phyloP scores from a whole-genome alignment of 2,113 vertebrate species.

The Hydrochoerus hydrochaeris region DNA sequence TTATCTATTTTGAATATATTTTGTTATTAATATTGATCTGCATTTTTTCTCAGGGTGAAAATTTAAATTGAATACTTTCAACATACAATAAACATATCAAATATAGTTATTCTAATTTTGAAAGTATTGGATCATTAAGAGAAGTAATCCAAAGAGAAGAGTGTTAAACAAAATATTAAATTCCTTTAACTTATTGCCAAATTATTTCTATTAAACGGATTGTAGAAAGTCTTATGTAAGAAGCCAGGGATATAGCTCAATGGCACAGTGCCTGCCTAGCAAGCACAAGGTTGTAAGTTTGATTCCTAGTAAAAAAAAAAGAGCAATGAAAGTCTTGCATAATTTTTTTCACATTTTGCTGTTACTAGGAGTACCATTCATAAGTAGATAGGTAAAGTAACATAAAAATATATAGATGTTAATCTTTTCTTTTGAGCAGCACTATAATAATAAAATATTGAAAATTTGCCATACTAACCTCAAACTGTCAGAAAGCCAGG shows the following conservation, averaged over 20 bases:
- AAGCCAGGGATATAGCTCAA: too few species aligned
- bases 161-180: neutral
- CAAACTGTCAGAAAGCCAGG: neutral
- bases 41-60: neutral
- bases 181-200: neutral
- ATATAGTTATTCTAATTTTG: neutral
- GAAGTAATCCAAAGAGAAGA: neutral
- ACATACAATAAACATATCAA: neutral
- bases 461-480: neutral
- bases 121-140: neutral
- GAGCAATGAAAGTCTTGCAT: neutral
- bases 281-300: too few species aligned
- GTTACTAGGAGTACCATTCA: neutral
- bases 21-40: neutral
- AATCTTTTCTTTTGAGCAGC: neutral
- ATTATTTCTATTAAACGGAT: neutral
- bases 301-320: too few species aligned
- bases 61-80: neutral
- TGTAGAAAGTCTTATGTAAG: too few species aligned
- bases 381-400: too few species aligned
- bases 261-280: too few species aligned
- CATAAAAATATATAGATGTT: neutral
- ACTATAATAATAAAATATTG: neutral
- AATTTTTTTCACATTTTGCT: neutral
- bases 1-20: neutral